Percentiles rank a stretch among this genome's conserved stretches.
Conservation (phyloP, 2,797 vertebrate species). For the Leptoclinus maculatus region DNA sequence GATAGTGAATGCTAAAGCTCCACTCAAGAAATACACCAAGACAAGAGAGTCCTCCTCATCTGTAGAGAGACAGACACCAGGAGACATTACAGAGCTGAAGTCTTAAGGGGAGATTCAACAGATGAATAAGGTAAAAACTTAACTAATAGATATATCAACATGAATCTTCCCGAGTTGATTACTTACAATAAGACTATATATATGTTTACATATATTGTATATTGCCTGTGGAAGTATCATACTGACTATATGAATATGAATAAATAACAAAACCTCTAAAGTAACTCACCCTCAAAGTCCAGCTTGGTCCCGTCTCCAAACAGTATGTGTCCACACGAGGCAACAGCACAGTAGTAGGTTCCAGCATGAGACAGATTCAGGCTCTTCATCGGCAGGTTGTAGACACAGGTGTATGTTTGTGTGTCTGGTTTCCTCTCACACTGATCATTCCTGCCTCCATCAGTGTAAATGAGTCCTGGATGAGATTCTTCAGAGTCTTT, state of each 20-base stretch:
- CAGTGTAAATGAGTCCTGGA: slow-evolving; percentile 55
- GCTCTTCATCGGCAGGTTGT: neutral
- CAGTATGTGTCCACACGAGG: slow-evolving; percentile 59
- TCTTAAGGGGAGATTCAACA: neutral
- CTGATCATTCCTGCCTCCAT: slow-evolving; percentile 28
- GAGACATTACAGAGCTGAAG: neutral
- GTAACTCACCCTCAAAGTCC: no score
- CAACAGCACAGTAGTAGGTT: slow-evolving; percentile 69
- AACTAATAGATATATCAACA: fast-evolving
- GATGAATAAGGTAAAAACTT: no score
- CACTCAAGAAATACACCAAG: slow-evolving; percentile 16
- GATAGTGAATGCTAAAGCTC: slow-evolving; percentile 21
- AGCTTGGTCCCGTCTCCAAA: slow-evolving; percentile 44
- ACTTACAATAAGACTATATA: neutral
- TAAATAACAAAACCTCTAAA: neutral
- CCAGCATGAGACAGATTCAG: slow-evolving; percentile 35
- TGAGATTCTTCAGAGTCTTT: slow-evolving; percentile 33
- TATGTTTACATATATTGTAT: no score
- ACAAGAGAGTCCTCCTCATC: fast-evolving
- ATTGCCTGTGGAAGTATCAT: no score
- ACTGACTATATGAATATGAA: no score
- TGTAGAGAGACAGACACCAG: neutral
- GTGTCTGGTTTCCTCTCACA: slow-evolving; percentile 36
- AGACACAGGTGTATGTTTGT: slow-evolving; percentile 28
- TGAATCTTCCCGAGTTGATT: neutral